Base-by-base conservation (phyloP, 2,888 invertebrate species). In the Hypomecis punctinalis region DNA sequence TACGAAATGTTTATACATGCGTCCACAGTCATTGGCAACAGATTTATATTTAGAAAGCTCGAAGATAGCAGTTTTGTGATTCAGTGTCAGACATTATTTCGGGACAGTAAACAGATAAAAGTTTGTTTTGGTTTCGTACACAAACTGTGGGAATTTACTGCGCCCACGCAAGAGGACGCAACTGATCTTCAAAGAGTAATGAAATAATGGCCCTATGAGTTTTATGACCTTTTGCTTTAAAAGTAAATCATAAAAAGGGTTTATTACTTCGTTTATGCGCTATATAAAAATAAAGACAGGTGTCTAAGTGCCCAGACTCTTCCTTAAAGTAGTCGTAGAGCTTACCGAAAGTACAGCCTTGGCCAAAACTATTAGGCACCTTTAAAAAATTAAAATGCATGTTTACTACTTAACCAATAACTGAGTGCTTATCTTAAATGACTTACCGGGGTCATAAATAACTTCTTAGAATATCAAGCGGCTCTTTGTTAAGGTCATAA, bases 11-110 rank as follows among this genome's bases (percentile, higher is more conserved):
- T 51, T 35, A 13, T 33, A 6, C 33, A 9, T 6, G 5, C 51
- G n/a, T 36, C 36, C 33, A 45, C 35, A 45, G 42, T 42, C 60
- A 58, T 46, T 51, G 51, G 40, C 64, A 56, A 46, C 45, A 39
- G 54, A 57, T 61, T 70, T 76, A 78, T 75, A 73, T 78, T 72
- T 78, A 77, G 75, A 74, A 61, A 59, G 49, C 49, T 55, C 61
- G 68, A 61, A 81, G 74, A 80, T 81, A 83, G 76, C 52, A 58
- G 42, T 78, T 79, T 76, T 77, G 75, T 76, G 76, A 76, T 76
- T 78, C 79, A 79, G 76, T 83, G 84, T 84, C 83, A 76, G 78
- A 76, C 72, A 76, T 79, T 83, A 84, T 84, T 86, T 82, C 69
- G 69, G 76, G 81, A 84, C 72, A 78, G 70, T 76, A 81, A 81